A percentile compares a stretch with the other conserved stretches of the same genome.
These are phyloP conservation scores for Zosterops japonicus DNA, from an alignment of 2,113 vertebrate genomes.

Conservation along the genomic window DNA sequence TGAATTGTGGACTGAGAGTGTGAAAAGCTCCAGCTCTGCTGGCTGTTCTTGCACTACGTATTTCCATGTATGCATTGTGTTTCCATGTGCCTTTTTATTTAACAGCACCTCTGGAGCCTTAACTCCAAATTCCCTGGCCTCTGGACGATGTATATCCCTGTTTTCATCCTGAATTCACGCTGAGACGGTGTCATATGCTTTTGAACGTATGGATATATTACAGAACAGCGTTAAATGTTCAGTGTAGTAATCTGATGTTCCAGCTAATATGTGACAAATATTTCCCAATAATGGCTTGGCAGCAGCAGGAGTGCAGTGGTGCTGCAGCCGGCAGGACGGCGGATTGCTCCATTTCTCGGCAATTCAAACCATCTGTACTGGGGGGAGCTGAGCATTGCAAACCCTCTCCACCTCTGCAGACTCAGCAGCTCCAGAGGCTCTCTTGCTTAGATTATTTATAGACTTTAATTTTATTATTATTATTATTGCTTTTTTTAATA, in stretches of 20 bases:
- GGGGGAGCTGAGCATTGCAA: background rate
- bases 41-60: background rate
- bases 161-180: background rate
- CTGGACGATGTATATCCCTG: background rate
- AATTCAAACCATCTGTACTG: slow-evolving; percentile 49
- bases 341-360: background rate
- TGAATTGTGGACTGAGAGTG: background rate
- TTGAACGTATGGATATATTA: background rate
- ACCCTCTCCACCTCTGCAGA: background rate
- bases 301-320: background rate
- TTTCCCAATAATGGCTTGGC: slow-evolving; percentile 56
- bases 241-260: slow-evolving; percentile 47
- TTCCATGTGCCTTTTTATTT: background rate
- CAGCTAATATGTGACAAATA: slow-evolving; percentile 64
- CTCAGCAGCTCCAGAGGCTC: background rate
- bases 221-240: slow-evolving; percentile 12
- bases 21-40: background rate
- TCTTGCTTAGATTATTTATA: background rate
- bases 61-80: rapidly evolving
- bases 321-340: background rate
- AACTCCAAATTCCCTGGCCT: background rate
- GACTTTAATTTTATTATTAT: rapidly evolving
- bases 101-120: background rate
- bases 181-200: background rate
- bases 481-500: background rate